Evolutionary conservation across 2,888 invertebrate genomes (phyloP).

Genomic region (Oegoconia quadripuncta): DNA sequence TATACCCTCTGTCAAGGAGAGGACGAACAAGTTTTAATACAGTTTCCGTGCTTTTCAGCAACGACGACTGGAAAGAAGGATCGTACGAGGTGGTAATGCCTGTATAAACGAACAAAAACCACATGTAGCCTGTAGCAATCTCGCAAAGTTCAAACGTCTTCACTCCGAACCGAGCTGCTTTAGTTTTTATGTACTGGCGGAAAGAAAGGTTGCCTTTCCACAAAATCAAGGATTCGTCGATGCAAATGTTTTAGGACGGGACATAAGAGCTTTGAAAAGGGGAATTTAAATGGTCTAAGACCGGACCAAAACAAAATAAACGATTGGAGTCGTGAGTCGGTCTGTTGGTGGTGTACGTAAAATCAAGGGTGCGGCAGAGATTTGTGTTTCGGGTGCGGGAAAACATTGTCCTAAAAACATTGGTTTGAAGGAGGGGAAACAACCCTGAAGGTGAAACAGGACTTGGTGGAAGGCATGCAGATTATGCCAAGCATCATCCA

Average conservation of each 20-base stretch:
- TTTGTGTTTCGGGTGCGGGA: conserved; percentile 13
- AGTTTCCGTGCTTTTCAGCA: too few relatives aligned
- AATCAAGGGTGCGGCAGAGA: conserved; percentile 18
- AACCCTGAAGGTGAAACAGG: too few relatives aligned
- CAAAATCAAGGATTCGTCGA: too few relatives aligned
- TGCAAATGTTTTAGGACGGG: conserved; percentile 6
- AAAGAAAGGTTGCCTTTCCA: too few relatives aligned
- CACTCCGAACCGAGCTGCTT: conserved; percentile 17
- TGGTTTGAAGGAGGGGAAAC: conserved; percentile 18
- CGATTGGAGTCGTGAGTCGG: too few relatives aligned
- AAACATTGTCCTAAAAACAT: conserved; percentile 18
- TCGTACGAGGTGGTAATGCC: not conserved
- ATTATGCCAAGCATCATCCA: too few relatives aligned
- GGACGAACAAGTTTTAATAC: too few relatives aligned
- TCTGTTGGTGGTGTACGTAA: conserved; percentile 16
- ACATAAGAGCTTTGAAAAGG: conserved; percentile 6
- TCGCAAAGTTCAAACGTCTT: conserved; percentile 21
- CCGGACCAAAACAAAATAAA: conserved; percentile 9
- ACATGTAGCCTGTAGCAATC: conserved; percentile 18
- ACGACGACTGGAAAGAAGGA: too few relatives aligned
- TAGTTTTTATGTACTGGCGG: too few relatives aligned
- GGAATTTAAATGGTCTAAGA: conserved; percentile 14
- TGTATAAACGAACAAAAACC: conserved; percentile 17
- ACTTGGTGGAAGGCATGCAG: too few relatives aligned
- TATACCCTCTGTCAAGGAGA: too few relatives aligned